Conservation (phyloP, 1,140 invertebrate species). For the Galleria mellonella region DNA sequence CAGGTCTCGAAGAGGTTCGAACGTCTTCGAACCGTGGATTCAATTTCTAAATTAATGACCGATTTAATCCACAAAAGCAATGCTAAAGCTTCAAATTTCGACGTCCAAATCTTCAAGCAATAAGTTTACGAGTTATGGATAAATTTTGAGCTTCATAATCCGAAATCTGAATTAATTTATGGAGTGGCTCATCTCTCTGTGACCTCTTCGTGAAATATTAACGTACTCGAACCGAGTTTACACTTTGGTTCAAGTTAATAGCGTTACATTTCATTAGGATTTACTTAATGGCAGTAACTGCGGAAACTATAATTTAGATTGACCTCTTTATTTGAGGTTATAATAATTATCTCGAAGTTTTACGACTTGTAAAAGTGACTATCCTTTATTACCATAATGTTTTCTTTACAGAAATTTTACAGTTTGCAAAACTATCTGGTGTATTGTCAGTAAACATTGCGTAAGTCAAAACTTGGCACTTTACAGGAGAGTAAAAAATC, state of each 20-base stretch:
- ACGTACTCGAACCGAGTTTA: conserved; percentile 18
- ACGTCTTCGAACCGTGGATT: conserved; percentile 4
- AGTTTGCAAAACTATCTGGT: too few relatives aligned
- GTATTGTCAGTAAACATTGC: too few relatives aligned
- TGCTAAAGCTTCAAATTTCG: conserved; percentile 8
- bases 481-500: too few relatives aligned
- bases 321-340: background rate
- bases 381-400: too few relatives aligned
- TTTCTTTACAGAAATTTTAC: too few relatives aligned
- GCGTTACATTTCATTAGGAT: background rate
- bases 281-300: background rate
- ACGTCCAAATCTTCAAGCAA: conserved; percentile 10
- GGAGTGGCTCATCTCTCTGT: conserved; percentile 15
- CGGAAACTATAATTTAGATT: background rate
- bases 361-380: too few relatives aligned
- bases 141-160: conserved; percentile 41
- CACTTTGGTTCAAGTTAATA: background rate
- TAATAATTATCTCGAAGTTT: too few relatives aligned
- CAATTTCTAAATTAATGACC: conserved; percentile 6
- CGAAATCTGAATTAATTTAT: conserved; percentile 38
- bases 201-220: conserved; percentile 34
- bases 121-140: conserved; percentile 13
- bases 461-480: too few relatives aligned
- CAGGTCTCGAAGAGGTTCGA: too few relatives aligned
- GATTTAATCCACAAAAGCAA: conserved; percentile 4